These are phyloP conservation scores for Erinaceus europaeus DNA, from an alignment of 2,113 vertebrate genomes.

Conservation along the genomic window DNA sequence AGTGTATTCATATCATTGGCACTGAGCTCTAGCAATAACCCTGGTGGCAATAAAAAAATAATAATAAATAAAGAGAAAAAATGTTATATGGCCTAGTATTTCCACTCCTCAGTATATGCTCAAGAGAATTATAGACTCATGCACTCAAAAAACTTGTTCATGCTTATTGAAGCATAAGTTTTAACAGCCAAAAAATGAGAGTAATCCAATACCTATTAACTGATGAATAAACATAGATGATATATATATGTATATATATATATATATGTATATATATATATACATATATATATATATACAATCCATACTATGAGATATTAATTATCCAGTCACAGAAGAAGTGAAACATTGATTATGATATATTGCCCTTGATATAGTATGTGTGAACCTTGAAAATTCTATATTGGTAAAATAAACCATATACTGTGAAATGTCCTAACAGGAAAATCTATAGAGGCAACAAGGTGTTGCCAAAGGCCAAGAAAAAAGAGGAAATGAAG, in stretches of 20 bases:
- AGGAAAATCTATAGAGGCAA: background rate
- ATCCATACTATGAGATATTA: background rate
- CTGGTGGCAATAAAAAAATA: too few relatives aligned
- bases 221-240: background rate
- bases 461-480: background rate
- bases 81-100: background rate
- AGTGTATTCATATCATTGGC: too few relatives aligned
- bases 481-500: background rate
- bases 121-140: background rate
- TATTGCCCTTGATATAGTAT: background rate
- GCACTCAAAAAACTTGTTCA: background rate
- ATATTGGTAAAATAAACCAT: background rate
- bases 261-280: too few relatives aligned
- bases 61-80: too few relatives aligned
- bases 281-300: too few relatives aligned
- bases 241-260: too few relatives aligned
- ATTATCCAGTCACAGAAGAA: background rate
- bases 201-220: background rate
- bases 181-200: background rate
- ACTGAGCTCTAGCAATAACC: too few relatives aligned
- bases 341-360: background rate
- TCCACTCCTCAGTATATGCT: background rate
- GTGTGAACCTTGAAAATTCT: background rate
- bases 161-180: background rate
- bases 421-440: background rate